phyloP scores from a whole-genome alignment of 2,888 invertebrate genomes.

The Lasioglossum zephyrum region DNA sequence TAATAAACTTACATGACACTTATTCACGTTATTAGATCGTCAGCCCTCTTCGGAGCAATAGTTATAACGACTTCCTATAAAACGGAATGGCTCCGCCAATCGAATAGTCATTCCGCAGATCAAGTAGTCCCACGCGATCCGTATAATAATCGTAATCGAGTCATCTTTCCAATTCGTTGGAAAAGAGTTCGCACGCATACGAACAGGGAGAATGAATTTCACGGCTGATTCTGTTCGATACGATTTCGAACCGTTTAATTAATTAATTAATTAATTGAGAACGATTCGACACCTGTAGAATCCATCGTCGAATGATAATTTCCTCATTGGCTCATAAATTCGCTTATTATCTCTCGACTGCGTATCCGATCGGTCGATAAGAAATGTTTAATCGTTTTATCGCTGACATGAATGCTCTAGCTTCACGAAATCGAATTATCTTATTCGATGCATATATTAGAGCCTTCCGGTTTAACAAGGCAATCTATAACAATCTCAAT shows the following conservation, averaged over 20 bases:
- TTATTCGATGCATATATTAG: neutral
- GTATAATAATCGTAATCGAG: conserved; percentile 12
- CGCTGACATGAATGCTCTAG: neutral
- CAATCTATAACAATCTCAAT: too few species aligned
- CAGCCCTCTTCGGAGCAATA: conserved; percentile 17
- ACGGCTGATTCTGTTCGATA: neutral
- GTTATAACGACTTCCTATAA: conserved; percentile 37
- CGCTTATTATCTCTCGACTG: conserved; percentile 33
- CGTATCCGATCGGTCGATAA: neutral
- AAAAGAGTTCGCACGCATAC: neutral
- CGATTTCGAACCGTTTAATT: conserved; percentile 12
- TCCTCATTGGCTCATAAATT: conserved; percentile 50
- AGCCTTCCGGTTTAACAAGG: neutral
- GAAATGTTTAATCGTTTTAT: neutral
- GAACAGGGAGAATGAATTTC: neutral
- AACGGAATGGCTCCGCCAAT: conserved; percentile 27
- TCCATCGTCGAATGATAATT: conserved; percentile 43
- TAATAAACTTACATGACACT: conserved; percentile 1
- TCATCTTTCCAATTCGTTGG: neutral
- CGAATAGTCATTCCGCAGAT: conserved; percentile 38
- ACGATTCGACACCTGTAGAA: conserved; percentile 54
- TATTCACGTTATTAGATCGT: conserved; percentile 22
- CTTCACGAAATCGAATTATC: neutral
- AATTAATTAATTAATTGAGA: conserved; percentile 54
- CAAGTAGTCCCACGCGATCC: neutral